Percentiles rank a stretch among this genome's conserved stretches.
These are phyloP conservation scores for Montipora capitata DNA, from an alignment of 92 coral and sea anemone species.

Conservation along the genomic window DNA sequence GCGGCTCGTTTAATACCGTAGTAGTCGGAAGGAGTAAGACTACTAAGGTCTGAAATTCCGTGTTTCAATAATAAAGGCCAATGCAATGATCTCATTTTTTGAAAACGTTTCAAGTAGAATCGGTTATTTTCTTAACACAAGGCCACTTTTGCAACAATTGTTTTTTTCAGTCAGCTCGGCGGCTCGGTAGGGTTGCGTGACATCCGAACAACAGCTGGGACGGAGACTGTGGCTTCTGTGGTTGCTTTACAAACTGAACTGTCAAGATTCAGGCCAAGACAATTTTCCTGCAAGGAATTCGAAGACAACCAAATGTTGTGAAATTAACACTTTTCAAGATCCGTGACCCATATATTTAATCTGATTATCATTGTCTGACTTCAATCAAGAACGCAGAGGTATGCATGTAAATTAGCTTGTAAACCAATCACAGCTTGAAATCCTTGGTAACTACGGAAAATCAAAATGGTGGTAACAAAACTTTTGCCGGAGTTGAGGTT, in stretches of 20 bases:
- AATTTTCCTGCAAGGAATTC: not conserved
- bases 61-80: no score
- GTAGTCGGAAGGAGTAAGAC: no score
- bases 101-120: no score
- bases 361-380: conserved; percentile 25
- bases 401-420: conserved; percentile 27
- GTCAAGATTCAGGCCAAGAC: not conserved
- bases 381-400: conserved; percentile 48
- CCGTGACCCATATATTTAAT: not conserved
- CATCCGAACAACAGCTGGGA: no score
- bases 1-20: no score
- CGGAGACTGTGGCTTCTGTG: not conserved
- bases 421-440: conserved; percentile 44
- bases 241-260: not conserved
- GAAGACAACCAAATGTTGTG: not conserved
- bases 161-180: no score
- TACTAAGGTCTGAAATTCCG: no score
- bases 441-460: conserved; percentile 52
- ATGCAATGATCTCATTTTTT: no score
- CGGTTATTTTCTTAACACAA: no score
- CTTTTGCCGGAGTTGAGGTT: conserved; percentile 11
- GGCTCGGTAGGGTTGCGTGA: no score
- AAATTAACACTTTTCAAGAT: not conserved
- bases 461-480: conserved; percentile 1
- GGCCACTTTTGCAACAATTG: no score